Percentiles rank a stretch among this genome's conserved stretches.
phyloP scores from a whole-genome alignment of 2,797 vertebrate species.

The Xiphorhynchus erythropygius region DNA sequence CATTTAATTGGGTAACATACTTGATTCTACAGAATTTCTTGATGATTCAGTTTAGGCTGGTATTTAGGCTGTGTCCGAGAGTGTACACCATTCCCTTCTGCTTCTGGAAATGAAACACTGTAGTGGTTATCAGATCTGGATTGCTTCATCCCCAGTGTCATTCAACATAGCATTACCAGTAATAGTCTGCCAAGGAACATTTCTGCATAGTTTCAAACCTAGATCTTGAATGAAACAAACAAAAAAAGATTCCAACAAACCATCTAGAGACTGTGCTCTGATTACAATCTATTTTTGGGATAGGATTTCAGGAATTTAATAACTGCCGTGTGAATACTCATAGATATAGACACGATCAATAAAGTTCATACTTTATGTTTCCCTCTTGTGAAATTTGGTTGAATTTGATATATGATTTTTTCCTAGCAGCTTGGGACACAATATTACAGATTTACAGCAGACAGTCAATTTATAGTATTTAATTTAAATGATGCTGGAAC shows the following conservation, averaged over 20 bases:
- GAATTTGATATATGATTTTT: constrained; percentile 2
- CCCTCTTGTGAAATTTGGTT: background rate
- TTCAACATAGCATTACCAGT: background rate
- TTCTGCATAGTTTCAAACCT: background rate
- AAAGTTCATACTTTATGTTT: background rate
- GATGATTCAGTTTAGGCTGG: background rate
- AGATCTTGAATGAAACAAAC: background rate
- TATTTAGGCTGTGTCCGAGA: background rate
- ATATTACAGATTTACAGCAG: background rate
- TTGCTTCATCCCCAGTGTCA: background rate
- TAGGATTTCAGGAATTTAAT: constrained; percentile 5
- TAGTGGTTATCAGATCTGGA: background rate
- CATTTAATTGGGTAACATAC: background rate
- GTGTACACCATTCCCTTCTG: background rate
- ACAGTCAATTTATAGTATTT: background rate
- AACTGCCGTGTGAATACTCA: background rate
- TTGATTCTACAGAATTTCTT: constrained; percentile 14
- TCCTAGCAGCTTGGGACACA: background rate
- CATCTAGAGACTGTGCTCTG: background rate
- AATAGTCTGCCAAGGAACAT: background rate
- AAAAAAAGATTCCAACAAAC: background rate
- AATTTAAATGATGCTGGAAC: background rate
- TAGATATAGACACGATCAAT: background rate
- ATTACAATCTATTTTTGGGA: background rate
- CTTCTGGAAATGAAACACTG: background rate